Evolutionary conservation across 2,888 invertebrate species (phyloP).

Genomic region (Pachymerium ferrugineum): DNA sequence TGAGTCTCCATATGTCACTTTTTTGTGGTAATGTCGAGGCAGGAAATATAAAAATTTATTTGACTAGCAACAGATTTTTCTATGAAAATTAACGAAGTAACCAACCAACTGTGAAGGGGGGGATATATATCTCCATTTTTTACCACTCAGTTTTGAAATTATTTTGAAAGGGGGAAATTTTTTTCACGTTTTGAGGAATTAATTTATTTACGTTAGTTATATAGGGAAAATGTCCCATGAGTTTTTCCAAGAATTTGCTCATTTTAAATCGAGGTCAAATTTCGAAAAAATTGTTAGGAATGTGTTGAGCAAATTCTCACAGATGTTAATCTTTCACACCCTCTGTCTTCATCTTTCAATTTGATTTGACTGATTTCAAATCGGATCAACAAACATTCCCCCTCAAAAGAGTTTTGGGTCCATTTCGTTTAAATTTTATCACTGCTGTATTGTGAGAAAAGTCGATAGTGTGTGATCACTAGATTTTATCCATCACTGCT

Average conservation of each 20-base stretch:
- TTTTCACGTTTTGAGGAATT: not conserved
- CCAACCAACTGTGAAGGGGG: slow-evolving; percentile 23
- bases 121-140: not conserved
- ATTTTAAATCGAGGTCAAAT: slow-evolving; percentile 25
- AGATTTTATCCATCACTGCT: too few species aligned
- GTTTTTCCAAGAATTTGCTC: slow-evolving; percentile 27
- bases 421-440: too few species aligned
- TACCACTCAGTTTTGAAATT: not conserved
- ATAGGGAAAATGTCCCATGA: slow-evolving; percentile 10
- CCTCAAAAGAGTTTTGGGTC: too few species aligned
- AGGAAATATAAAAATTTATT: slow-evolving; percentile 25
- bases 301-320: slow-evolving; percentile 21
- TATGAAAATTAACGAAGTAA: slow-evolving; percentile 26
- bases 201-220: slow-evolving; percentile 4
- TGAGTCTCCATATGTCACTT: slow-evolving; percentile 27
- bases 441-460: too few species aligned
- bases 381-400: too few species aligned
- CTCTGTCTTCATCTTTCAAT: slow-evolving; percentile 16
- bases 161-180: not conserved
- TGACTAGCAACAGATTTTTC: slow-evolving; percentile 27
- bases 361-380: not conserved
- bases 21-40: slow-evolving; percentile 1
- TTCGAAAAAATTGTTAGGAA: slow-evolving; percentile 12
- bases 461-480: too few species aligned
- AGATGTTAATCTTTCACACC: slow-evolving; percentile 27